Evolutionary conservation across 2,797 vertebrate species (phyloP), one percentile per base, ranked within the genome.

Genomic region (Oryzias dopingdopingensis): DNA sequence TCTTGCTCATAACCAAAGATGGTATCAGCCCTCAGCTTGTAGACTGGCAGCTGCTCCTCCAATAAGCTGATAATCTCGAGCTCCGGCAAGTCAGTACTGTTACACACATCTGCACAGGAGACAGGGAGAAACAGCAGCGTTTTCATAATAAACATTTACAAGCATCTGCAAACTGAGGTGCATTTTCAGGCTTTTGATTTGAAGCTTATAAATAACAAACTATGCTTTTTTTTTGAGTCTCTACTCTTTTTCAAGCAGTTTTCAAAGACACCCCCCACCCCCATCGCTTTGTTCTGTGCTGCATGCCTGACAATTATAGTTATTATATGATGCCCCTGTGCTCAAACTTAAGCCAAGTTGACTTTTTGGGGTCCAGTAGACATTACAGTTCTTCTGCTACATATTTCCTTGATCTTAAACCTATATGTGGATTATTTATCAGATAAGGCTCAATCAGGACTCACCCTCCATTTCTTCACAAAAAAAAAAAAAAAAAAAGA

Each of bases 11-110:
- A 99, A 73, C 97, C 96, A 5, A 96, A 98, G 90, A 99, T 94
- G 66, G 95, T 95, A 74, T 99, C 96, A 0, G 97, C 97, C 93
- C 97, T 96, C 88, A 99, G 83, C 93, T 92, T 94, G 82, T 98
- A 99, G 76, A 96, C 93, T 46, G 97, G 96, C 82, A 99, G 90
- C 87, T 99, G 96, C 79, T 99, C 97, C 85, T 98, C 95, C 93
- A 99, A 89, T 32, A 99, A 88, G 80, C 97, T 99, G 89, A 99
- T 97, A 88, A 99, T 98, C 91, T 99, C 97, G 44, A 99, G 96
- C 92, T 99, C 97, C 45, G 97, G 96, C 89, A 99, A 93, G 77
- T 99, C 93, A 80, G 95, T 95, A 92, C 93, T 96, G 79, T 97
- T 98, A 91, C 96, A 99, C 93, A 99, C 97, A 92, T 99, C 97